Evolutionary conservation across 2,113 vertebrate species (phyloP).

Genomic region (Entomyzon cyanotis): DNA sequence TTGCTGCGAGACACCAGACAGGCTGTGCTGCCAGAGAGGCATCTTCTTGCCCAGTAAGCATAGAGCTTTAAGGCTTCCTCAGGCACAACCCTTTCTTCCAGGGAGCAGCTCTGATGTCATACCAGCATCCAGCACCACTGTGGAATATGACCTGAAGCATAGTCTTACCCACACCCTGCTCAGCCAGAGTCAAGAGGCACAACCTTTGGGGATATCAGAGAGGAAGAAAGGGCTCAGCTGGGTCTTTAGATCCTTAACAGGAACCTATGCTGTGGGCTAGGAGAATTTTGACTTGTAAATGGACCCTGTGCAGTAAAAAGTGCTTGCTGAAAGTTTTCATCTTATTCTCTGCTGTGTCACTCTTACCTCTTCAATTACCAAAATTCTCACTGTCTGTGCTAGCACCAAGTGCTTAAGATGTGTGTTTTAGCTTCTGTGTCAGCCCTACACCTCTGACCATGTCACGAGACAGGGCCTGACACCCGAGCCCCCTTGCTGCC

Average conservation of each 20-base stretch:
- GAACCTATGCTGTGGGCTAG: not conserved
- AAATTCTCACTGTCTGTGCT: not conserved
- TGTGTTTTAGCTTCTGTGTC: not conserved
- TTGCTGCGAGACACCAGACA: not conserved
- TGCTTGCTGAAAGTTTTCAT: not conserved
- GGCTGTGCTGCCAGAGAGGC: not conserved
- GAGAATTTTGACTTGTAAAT: not conserved
- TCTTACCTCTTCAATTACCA: not conserved
- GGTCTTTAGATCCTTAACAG: not conserved
- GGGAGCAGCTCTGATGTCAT: not conserved
- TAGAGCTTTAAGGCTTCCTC: not conserved
- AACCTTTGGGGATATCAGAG: not conserved
- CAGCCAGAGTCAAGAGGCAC: not conserved
- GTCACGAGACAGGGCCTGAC: not conserved
- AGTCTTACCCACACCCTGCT: not conserved
- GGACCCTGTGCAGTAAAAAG: not conserved
- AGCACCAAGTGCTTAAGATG: not conserved
- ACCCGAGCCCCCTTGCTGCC: not conserved
- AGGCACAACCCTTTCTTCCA: not conserved
- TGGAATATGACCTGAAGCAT: not conserved
- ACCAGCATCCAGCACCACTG: not conserved
- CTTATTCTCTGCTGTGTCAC: not conserved
- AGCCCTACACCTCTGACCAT: accelerated
- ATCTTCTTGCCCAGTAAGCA: not conserved
- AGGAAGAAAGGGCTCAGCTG: not conserved